Percentiles rank a stretch among this genome's conserved stretches.
Conservation (phyloP, 1,140 invertebrate genomes). For the Zaprionus vittiger region DNA sequence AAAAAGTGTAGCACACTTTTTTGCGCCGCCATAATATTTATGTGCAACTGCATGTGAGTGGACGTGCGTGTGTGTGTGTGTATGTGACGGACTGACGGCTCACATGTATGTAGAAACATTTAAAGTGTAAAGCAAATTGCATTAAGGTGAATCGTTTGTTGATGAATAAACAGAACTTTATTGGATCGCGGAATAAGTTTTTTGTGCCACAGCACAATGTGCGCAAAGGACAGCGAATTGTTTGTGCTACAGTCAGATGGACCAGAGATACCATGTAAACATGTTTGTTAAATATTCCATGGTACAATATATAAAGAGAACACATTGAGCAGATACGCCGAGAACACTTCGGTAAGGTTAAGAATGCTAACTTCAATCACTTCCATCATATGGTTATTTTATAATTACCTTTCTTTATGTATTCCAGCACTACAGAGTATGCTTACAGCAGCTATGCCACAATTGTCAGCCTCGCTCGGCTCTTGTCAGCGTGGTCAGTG, state of each 20-base stretch:
- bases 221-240: not conserved
- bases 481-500: not conserved
- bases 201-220: not conserved
- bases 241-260: not conserved
- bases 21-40: not conserved
- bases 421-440: not conserved
- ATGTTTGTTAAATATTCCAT: too few species aligned
- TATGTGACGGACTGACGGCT: slow-evolving; percentile 7
- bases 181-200: slow-evolving; percentile 11
- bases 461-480: not conserved
- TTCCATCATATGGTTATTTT: not conserved
- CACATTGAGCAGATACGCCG: too few species aligned
- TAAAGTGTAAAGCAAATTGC: slow-evolving; percentile 41
- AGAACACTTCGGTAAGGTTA: too few species aligned
- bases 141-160: slow-evolving; percentile 40
- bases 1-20: slow-evolving; percentile 28
- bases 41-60: not conserved
- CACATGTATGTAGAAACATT: slow-evolving; percentile 9
- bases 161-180: slow-evolving; percentile 37
- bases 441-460: not conserved
- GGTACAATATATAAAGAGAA: too few species aligned
- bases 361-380: accelerated
- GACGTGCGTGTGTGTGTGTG: not conserved
- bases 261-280: not conserved
- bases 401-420: not conserved